These are phyloP conservation scores for Conus canariensis DNA, from an alignment of 2,888 invertebrate genomes.

Conservation along the genomic window DNA sequence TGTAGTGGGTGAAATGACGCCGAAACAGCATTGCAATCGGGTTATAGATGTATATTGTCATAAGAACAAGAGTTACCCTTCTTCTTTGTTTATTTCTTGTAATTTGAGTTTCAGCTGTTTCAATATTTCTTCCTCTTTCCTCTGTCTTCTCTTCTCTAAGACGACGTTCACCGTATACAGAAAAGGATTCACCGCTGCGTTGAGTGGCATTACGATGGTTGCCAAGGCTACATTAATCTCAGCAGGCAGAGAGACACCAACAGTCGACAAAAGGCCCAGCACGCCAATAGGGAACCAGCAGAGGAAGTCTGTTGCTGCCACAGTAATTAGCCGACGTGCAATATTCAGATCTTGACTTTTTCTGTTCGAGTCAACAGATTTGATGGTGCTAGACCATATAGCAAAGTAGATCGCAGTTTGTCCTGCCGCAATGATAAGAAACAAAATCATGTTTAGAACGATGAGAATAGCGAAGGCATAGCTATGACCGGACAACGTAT, in stretches of 20 bases:
- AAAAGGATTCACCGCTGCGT: constrained; percentile 18
- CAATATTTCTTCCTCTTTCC: constrained; percentile 41
- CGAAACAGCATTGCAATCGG: no score
- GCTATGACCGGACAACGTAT: constrained; percentile 74
- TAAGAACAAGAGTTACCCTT: no score
- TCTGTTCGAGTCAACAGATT: constrained; percentile 63
- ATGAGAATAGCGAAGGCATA: constrained; percentile 56
- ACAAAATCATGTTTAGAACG: neutral
- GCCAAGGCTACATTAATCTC: constrained; percentile 23
- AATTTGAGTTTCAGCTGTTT: constrained; percentile 67
- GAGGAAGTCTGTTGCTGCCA: neutral
- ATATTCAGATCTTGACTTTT: constrained; percentile 33
- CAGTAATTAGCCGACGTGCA: neutral
- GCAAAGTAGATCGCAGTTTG: constrained; percentile 10
- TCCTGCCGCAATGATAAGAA: neutral
- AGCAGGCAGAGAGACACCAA: neutral
- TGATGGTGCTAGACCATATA: neutral
- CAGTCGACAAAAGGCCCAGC: neutral
- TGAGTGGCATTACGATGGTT: constrained; percentile 16
- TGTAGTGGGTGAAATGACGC: no score
- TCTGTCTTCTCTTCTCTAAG: neutral
- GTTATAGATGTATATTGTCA: no score
- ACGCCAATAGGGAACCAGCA: constrained; percentile 22
- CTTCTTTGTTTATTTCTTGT: constrained; percentile 47
- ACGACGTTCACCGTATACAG: constrained; percentile 5